Percentiles rank a stretch among this genome's conserved stretches.
Evolutionary conservation across 2,797 vertebrate species (phyloP).

Genomic region (Syndactyla subalaris): DNA sequence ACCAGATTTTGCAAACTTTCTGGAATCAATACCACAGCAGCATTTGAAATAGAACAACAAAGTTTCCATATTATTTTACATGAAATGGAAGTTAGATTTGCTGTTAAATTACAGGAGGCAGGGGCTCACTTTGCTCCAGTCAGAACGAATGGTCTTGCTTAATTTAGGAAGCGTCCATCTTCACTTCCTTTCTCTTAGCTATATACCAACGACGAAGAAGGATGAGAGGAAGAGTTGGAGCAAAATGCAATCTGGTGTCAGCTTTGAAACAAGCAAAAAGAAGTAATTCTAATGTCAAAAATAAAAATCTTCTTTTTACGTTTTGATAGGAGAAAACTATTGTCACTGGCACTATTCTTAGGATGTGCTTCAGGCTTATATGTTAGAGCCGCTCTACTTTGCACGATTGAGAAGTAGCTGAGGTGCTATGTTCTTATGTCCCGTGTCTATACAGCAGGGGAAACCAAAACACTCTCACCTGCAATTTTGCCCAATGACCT

Average conservation of each 20-base stretch:
- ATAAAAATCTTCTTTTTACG: neutral
- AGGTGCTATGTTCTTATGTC: neutral
- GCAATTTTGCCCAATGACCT: neutral
- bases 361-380: neutral
- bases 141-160: neutral
- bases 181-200: neutral
- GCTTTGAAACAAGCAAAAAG: neutral
- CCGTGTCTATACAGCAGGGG: fast-evolving
- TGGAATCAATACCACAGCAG: neutral
- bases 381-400: neutral
- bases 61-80: neutral
- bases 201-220: neutral
- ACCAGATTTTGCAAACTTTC: neutral
- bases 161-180: neutral
- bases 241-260: neutral
- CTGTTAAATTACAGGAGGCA: neutral
- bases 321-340: neutral
- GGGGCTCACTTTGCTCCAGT: neutral
- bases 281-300: neutral
- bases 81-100: neutral
- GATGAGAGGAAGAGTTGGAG: neutral
- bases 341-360: neutral
- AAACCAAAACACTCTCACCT: neutral
- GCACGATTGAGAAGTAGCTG: neutral
- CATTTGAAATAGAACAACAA: neutral